These are phyloP conservation scores for Sinosuthora webbiana DNA, from an alignment of 2,113 vertebrate genomes.

Conservation along the genomic window DNA sequence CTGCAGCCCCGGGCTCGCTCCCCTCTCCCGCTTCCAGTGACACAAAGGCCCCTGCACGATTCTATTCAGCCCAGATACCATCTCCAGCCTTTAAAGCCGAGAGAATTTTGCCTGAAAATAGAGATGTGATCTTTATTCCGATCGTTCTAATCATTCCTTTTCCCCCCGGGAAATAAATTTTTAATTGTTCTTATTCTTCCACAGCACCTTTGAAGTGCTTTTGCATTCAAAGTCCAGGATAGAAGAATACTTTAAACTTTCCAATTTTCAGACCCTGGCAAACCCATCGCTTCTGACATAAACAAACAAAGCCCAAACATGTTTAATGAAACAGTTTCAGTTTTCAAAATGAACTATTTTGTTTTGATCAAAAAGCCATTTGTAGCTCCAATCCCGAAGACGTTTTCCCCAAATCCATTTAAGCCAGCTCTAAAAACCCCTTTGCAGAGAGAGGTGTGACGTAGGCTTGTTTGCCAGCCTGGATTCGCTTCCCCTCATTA, in stretches of 20 bases:
- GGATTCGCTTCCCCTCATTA: not conserved
- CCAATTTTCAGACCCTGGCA: constrained; percentile 21
- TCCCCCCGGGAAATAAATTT: constrained; percentile 17
- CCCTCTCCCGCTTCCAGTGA: not conserved
- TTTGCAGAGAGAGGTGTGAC: not conserved
- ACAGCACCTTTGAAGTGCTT: not conserved
- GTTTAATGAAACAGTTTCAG: constrained; percentile 60
- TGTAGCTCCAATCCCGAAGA: not conserved
- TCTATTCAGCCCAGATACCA: not conserved
- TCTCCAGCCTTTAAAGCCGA: not conserved
- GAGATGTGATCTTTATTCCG: not conserved
- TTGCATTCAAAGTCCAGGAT: not conserved
- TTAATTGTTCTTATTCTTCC: constrained; percentile 54
- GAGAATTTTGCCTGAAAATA: constrained; percentile 1
- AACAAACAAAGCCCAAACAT: constrained; percentile 51
- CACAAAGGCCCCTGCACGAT: not conserved
- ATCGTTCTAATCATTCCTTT: not conserved
- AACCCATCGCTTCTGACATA: not conserved
- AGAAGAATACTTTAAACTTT: not conserved
- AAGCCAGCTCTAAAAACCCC: not conserved
- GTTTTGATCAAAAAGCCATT: constrained; percentile 36
- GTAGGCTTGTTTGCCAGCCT: not conserved
- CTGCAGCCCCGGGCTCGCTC: not conserved
- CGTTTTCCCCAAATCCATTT: not conserved
- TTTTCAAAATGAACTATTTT: not conserved